These are phyloP conservation scores for Polypedilum pembai DNA, from an alignment of 1,140 invertebrate genomes.

Conservation along the genomic window DNA sequence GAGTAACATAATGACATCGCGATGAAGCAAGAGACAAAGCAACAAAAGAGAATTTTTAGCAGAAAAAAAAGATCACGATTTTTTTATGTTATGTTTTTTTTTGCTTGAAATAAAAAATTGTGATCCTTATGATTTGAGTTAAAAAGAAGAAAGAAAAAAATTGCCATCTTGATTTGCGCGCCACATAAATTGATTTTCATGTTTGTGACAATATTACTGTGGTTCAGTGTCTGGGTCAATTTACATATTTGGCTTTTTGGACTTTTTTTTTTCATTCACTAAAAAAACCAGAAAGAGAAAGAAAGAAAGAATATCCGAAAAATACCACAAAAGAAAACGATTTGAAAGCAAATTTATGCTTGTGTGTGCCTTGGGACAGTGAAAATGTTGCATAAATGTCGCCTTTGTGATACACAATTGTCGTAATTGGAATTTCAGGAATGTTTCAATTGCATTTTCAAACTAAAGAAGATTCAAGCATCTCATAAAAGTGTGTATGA, in stretches of 20 bases:
- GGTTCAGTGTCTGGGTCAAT: conserved; percentile 21
- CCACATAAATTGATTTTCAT: conserved; percentile 20
- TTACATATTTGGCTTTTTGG: conserved; percentile 18
- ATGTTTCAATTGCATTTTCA: not conserved
- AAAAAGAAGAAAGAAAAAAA: no score
- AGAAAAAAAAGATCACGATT: conserved; percentile 26
- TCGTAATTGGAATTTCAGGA: conserved; percentile 20
- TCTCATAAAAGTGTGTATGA: no score
- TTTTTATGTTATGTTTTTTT: not conserved
- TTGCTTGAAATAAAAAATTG: conserved; percentile 15
- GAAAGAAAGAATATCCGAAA: not conserved
- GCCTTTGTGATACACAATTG: conserved; percentile 23
- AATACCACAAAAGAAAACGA: not conserved
- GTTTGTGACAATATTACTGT: conserved; percentile 20
- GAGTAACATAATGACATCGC: conserved; percentile 27
- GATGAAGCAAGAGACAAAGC: not conserved
- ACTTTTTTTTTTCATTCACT: not conserved
- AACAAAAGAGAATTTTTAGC: not conserved
- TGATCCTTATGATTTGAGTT: not conserved
- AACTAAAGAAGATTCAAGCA: no score
- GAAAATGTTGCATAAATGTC: not conserved
- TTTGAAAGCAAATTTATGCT: conserved; percentile 16
- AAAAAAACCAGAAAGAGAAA: not conserved
- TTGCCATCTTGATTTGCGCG: not conserved
- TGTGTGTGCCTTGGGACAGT: not conserved